These are phyloP conservation scores for Corythaeola cristata DNA, from an alignment of 2,113 vertebrate genomes.

Conservation along the genomic window DNA sequence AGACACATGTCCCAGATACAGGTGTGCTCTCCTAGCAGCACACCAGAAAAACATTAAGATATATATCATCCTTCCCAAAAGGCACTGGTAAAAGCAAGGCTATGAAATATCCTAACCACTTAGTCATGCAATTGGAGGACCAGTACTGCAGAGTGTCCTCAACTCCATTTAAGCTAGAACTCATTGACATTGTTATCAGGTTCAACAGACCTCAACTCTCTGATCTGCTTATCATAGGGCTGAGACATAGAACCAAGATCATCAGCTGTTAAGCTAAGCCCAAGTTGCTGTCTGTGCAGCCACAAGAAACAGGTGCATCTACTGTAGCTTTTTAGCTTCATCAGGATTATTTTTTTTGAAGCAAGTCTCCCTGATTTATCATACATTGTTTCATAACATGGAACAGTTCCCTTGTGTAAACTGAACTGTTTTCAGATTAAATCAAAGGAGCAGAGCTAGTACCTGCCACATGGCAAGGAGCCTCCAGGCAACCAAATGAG, in stretches of 20 bases:
- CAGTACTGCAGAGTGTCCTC: background rate
- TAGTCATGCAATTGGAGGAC: background rate
- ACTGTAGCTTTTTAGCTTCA: background rate
- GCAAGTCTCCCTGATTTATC: background rate
- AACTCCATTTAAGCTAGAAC: background rate
- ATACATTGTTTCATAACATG: background rate
- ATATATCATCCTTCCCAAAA: background rate
- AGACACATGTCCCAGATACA: background rate
- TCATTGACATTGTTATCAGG: background rate
- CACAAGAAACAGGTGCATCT: constrained; percentile 20
- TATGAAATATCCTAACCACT: background rate
- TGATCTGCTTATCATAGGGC: background rate
- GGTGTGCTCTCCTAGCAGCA: background rate
- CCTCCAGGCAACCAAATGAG: background rate
- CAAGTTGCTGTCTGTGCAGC: constrained; percentile 22
- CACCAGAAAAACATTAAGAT: background rate
- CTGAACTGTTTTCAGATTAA: background rate
- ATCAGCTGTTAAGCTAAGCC: background rate
- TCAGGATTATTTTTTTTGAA: background rate
- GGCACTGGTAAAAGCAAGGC: background rate
- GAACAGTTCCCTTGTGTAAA: background rate
- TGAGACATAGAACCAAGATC: background rate
- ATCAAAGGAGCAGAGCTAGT: background rate
- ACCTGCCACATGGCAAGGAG: background rate
- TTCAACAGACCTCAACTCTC: background rate